These are phyloP conservation scores for Philotrypesis tridentata DNA, from an alignment of 1,140 invertebrate genomes.

Conservation along the genomic window DNA sequence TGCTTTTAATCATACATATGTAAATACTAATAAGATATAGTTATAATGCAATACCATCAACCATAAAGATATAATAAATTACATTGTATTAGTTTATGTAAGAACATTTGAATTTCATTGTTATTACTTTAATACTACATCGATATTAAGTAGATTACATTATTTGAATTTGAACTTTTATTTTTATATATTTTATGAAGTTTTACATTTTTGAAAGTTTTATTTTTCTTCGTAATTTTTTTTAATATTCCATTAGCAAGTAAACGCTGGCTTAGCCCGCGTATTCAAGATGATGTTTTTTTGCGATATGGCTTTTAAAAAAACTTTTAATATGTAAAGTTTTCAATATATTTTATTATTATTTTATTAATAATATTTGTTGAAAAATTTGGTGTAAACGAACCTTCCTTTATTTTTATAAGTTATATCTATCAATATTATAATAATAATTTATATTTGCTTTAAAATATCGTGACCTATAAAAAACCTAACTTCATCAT, in stretches of 20 bases:
- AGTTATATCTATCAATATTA: no score
- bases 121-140: conserved; percentile 19
- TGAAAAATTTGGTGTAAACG: no score
- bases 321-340: no score
- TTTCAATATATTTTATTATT: no score
- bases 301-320: no score
- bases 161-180: conserved; percentile 13
- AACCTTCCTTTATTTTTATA: no score
- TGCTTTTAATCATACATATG: conserved; percentile 33
- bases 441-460: no score
- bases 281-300: no score
- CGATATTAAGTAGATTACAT: background rate
- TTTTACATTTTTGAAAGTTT: conserved; percentile 12
- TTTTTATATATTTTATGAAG: conserved; percentile 22
- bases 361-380: no score
- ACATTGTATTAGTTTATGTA: conserved; percentile 9
- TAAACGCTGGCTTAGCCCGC: no score
- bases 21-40: conserved; percentile 38
- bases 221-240: conserved; percentile 25
- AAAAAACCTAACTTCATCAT: no score
- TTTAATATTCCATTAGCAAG: background rate
- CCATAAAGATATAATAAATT: conserved; percentile 24
- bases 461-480: no score
- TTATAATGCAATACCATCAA: conserved; percentile 5
- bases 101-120: conserved; percentile 11